Percentiles rank a stretch among this genome's conserved stretches.
phyloP scores from a whole-genome alignment of 2,113 vertebrate species.

The Coreoperca whiteheadi region DNA sequence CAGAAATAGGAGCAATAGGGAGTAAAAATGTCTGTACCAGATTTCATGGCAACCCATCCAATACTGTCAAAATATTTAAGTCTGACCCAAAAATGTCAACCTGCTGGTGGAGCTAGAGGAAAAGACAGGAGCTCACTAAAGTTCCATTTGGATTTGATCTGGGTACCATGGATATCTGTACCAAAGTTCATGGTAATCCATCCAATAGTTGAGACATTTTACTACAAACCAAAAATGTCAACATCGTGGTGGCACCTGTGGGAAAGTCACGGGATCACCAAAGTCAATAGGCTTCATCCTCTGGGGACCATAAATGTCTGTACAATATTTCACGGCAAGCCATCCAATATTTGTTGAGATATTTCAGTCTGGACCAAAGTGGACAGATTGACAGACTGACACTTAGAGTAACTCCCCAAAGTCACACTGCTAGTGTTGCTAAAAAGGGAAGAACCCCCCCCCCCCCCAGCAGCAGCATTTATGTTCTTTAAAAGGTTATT shows the following conservation, averaged over 20 bases:
- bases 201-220: neutral
- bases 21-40: neutral
- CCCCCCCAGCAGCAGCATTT: too few species aligned
- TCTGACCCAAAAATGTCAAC: neutral
- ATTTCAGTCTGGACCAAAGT: neutral
- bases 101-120: neutral
- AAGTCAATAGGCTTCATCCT: neutral
- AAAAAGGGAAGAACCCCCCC: neutral
- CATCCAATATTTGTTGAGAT: neutral
- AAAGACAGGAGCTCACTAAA: neutral
- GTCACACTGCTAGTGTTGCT: neutral
- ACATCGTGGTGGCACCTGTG: neutral
- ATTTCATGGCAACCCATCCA: neutral
- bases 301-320: neutral
- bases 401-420: neutral
- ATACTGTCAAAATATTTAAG: conserved; percentile 1
- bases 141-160: neutral
- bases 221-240: neutral
- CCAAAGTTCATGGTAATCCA: neutral
- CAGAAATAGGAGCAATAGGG: neutral
- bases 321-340: neutral
- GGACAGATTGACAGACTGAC: neutral
- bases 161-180: neutral
- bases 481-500: too few species aligned
- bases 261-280: neutral